phyloP scores from a whole-genome alignment of 2,797 vertebrate genomes.

The Synanceia verrucosa region DNA sequence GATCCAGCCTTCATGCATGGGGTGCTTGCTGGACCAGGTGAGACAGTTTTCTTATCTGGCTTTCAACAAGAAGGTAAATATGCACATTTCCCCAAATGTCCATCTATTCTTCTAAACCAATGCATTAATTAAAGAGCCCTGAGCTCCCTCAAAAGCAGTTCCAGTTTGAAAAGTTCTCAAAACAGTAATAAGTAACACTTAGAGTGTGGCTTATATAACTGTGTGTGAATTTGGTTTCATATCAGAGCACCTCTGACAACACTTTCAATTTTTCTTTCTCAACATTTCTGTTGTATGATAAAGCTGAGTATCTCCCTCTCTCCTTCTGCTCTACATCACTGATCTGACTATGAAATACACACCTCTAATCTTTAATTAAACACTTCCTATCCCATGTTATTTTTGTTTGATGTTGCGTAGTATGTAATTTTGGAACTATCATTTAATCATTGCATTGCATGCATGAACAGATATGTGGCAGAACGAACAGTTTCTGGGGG shows the following conservation, averaged over 20 bases:
- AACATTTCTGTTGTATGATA: background rate
- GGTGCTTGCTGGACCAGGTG: no score
- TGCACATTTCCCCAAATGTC: no score
- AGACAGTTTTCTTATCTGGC: fast-evolving
- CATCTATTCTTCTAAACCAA: no score
- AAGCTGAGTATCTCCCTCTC: background rate
- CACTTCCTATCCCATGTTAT: background rate
- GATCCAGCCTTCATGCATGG: no score
- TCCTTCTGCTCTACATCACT: background rate
- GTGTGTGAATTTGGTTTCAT: background rate
- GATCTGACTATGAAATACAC: background rate
- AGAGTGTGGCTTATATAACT: background rate
- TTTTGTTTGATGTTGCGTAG: background rate
- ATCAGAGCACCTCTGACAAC: background rate
- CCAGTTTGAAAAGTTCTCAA: background rate
- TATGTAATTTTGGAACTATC: background rate
- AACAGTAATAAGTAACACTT: background rate
- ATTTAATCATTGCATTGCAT: background rate
- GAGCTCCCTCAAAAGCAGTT: background rate
- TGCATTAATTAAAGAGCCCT: no score
- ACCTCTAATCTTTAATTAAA: background rate
- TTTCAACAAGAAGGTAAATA: background rate
- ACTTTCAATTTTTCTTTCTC: background rate
- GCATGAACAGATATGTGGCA: background rate
- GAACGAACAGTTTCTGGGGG: background rate